A percentile compares a stretch with the other conserved stretches of the same genome.
Evolutionary conservation across 2,888 invertebrate species (phyloP).

Genomic region (Trachelus tabidus): DNA sequence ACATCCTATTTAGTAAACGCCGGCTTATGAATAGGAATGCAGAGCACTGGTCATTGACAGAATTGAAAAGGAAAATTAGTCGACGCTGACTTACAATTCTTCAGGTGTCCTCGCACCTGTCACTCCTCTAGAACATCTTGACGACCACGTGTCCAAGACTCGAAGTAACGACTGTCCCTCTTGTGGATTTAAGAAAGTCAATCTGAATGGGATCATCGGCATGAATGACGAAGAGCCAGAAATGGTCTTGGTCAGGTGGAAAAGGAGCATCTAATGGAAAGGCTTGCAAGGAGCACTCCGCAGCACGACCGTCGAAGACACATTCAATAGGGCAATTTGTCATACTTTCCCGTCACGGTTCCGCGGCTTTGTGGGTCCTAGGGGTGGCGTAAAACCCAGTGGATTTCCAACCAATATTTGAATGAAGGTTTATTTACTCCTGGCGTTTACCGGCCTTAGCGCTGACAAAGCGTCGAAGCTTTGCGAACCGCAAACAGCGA

Average conservation of each 20-base stretch:
- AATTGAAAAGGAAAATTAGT: not conserved
- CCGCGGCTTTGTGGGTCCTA: conserved; percentile 33
- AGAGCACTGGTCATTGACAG: not conserved
- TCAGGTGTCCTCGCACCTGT: not conserved
- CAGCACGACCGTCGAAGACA: not conserved
- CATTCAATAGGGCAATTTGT: conserved; percentile 27
- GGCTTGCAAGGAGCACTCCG: not conserved
- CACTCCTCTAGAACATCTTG: not conserved
- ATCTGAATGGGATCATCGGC: not conserved
- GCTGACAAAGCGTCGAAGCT: conserved; percentile 16
- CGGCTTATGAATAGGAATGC: not conserved
- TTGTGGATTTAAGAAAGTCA: not conserved
- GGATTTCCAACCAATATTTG: conserved; percentile 33
- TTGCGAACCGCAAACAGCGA: not conserved
- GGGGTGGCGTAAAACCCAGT: conserved; percentile 13
- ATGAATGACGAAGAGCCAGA: not conserved
- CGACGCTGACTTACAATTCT: not conserved
- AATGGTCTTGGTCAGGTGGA: not conserved
- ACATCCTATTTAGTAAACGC: not conserved
- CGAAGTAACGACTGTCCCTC: not conserved
- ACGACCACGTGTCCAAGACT: not conserved
- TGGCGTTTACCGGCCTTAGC: conserved; percentile 11
- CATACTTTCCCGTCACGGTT: conserved; percentile 15
- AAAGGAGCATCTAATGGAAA: not conserved
- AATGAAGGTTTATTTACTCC: conserved; percentile 28